Evolutionary conservation across 2,888 invertebrate genomes (phyloP), one percentile per base, ranked within the genome.

Genomic region (Girardia tigrina): DNA sequence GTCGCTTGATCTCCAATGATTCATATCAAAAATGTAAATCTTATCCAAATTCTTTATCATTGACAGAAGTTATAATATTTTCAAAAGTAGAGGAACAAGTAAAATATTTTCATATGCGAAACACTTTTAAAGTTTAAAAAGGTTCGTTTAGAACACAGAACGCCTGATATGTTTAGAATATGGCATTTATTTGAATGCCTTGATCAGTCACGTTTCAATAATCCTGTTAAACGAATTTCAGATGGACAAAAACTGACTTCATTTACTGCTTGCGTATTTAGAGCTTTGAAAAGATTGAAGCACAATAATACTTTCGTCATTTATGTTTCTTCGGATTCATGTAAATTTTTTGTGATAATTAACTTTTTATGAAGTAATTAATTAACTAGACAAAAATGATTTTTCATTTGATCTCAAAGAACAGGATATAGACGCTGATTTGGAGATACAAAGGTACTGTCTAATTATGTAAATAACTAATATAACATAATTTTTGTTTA

Each of bases 371-470:
- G n/a, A n/a, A n/a, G n/a, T n/a, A n/a, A n/a, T n/a, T n/a, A n/a
- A n/a, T n/a, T n/a, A n/a, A n/a, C n/a, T n/a, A n/a, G n/a, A n/a
- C n/a, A n/a, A n/a, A n/a, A n/a, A n/a, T n/a, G n/a, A n/a, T n/a
- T n/a, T n/a, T n/a, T n/a, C n/a, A n/a, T n/a, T n/a, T 56, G 56
- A 56, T 56, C 56, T 56, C 56, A 56, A 56, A 20, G 23, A 56
- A 8, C 8, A 36, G 8, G 36, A 12, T 36, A 16, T 12, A 36
- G 16, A 36, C 36, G 16, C 36, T 8, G 36, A 36, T 36, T 12
- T 36, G 8, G 16, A 36, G 8, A 36, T 36, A 16, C 36, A 8
- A 36, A 36, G 16, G 36, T 36, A 36, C n/a, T n/a, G n/a, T n/a
- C n/a, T n/a, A n/a, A n/a, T n/a, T n/a, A n/a, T n/a, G n/a, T n/a